Conservation (phyloP, 2,797 vertebrate species). For the Mycteria americana region DNA sequence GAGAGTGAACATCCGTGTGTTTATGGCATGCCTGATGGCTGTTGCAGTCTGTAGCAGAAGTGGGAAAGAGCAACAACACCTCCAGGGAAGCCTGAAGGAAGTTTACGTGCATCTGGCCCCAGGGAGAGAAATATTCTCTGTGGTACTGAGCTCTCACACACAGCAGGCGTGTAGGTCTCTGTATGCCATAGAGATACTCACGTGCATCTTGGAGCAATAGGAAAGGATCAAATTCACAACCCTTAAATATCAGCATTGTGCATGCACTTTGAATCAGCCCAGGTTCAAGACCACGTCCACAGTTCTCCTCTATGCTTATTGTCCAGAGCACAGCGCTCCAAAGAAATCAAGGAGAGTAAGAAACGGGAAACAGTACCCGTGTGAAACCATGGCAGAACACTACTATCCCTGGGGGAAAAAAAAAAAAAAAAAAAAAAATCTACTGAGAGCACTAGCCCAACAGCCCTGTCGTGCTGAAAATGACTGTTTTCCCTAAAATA, state of each 20-base stretch:
- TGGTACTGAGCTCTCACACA: neutral
- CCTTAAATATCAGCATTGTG: neutral
- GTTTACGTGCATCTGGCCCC: neutral
- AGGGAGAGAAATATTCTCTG: neutral
- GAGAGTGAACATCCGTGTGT: neutral
- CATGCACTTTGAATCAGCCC: neutral
- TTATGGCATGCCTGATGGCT: neutral
- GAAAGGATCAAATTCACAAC: neutral
- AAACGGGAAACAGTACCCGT: neutral
- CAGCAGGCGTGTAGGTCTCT: neutral
- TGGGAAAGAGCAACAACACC: neutral
- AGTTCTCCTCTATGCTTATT: neutral
- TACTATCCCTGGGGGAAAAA: neutral
- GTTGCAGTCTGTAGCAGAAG: neutral
- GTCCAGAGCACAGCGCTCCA: neutral
- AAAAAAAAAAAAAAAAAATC: neutral
- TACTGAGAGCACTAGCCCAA: neutral
- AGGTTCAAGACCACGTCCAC: neutral
- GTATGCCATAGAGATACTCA: neutral
- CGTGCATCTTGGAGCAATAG: accelerated
- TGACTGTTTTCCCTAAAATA: neutral
- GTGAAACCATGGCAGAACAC: neutral
- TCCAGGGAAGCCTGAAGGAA: neutral
- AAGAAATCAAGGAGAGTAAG: neutral
- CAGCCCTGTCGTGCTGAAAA: neutral